Evolutionary conservation across 2,888 invertebrate species (phyloP).

Genomic region (Taphrorychus bicolor): DNA sequence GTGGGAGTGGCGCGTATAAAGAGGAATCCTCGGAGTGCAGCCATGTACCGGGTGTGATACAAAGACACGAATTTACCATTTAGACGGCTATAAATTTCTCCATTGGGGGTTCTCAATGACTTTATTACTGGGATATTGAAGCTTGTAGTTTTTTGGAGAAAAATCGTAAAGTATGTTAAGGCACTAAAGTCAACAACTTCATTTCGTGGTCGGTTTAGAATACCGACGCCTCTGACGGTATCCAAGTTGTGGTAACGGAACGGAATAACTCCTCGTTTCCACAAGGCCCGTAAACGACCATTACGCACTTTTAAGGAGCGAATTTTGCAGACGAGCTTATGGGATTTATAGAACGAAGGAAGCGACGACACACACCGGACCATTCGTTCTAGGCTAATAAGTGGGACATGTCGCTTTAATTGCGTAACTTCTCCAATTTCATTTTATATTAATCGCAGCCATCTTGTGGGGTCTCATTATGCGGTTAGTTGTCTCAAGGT

Average conservation of each 20-base stretch:
- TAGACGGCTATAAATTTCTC: slow-evolving; percentile 46
- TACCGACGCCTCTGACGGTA: slow-evolving; percentile 1
- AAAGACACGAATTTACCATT: slow-evolving; percentile 48
- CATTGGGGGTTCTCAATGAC: slow-evolving; percentile 46
- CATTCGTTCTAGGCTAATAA: neutral
- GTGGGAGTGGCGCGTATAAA: slow-evolving; percentile 33
- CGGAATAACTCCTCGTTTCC: slow-evolving; percentile 13
- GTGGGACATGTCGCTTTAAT: slow-evolving; percentile 1
- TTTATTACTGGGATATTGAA: slow-evolving; percentile 43
- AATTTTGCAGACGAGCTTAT: slow-evolving; percentile 17
- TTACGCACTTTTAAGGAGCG: slow-evolving; percentile 18
- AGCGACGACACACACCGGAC: slow-evolving; percentile 2
- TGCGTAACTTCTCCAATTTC: slow-evolving; percentile 11
- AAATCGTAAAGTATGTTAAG: slow-evolving; percentile 9
- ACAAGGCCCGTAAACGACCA: slow-evolving; percentile 12
- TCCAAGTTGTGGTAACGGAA: neutral
- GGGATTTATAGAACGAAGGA: slow-evolving; percentile 17
- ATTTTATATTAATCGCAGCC: slow-evolving; percentile 27
- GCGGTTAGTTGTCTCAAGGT: slow-evolving; percentile 34
- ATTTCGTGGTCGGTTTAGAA: neutral
- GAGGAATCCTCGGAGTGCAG: slow-evolving; percentile 20
- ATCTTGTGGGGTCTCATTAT: slow-evolving; percentile 36
- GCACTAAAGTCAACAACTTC: slow-evolving; percentile 8
- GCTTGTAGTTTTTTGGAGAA: slow-evolving; percentile 14
- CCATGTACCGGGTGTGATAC: slow-evolving; percentile 39